phyloP scores from a whole-genome alignment of 2,888 invertebrate genomes.

The Ormyrus nitidulus region DNA sequence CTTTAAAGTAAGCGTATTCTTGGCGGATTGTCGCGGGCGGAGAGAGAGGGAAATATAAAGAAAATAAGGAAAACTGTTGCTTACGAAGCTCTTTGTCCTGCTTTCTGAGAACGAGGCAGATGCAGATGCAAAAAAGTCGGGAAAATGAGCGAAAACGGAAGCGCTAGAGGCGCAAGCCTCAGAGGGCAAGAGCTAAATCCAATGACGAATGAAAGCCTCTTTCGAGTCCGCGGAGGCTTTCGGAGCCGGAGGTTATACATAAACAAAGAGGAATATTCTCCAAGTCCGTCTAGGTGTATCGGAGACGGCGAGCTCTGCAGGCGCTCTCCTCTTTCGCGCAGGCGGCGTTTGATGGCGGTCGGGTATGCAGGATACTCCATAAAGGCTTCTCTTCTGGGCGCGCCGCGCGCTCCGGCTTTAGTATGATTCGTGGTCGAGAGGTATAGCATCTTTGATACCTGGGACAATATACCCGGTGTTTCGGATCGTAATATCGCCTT shows the following conservation, averaged over 20 bases:
- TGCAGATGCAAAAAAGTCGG: neutral
- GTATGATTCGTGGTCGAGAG: constrained; percentile 26
- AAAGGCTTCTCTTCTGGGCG: neutral
- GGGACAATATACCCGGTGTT: constrained; percentile 58
- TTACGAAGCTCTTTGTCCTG: too few species aligned
- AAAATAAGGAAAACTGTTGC: too few species aligned
- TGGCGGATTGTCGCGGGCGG: too few species aligned
- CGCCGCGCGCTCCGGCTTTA: neutral
- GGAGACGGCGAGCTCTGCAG: neutral
- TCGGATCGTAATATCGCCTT: constrained; percentile 69
- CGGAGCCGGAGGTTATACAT: constrained; percentile 18
- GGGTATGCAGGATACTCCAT: constrained; percentile 15
- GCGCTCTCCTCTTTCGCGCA: neutral
- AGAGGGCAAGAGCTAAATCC: constrained; percentile 22
- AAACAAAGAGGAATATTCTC: constrained; percentile 34
- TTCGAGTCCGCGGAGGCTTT: constrained; percentile 13
- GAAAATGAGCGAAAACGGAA: constrained; percentile 16
- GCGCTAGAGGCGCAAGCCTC: neutral
- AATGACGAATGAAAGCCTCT: constrained; percentile 38
- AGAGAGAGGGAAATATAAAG: too few species aligned
- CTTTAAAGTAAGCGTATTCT: too few species aligned
- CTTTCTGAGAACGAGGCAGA: too few species aligned
- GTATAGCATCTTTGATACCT: constrained; percentile 26
- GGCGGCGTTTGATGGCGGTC: constrained; percentile 19
- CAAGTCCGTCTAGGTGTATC: constrained; percentile 14